Evolutionary conservation across 2,113 vertebrate species (phyloP), one percentile per base, ranked within the genome.

Genomic region (Syngnathus floridae): DNA sequence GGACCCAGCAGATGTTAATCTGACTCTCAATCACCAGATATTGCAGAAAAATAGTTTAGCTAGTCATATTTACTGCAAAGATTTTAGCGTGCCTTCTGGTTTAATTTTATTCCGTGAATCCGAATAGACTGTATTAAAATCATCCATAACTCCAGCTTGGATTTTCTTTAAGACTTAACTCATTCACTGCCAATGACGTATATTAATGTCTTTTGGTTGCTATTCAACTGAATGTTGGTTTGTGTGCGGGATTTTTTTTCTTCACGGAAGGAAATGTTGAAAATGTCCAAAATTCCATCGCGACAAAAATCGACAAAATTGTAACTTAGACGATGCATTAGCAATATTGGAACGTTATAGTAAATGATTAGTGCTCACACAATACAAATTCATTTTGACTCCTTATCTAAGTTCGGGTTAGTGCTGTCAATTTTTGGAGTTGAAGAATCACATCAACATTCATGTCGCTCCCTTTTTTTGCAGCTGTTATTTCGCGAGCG

Each of bases 1-100:
- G 91, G 90, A 89, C 84, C 78, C 71, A 85, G 90, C 94, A 95
- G 92, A 93, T 96, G 94, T 91, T 93, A 90, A 88, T 82, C 91
- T 90, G 88, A 88, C 87, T 90, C 67, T 56, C 92, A 92, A 91
- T 82, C 83, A 84, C 89, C 21, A 54, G 26, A 26, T 54, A 54
- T 21, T 22, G 21, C 51, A 26, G 21, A 10, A 11, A 54, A 54
- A 54, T 21, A 54, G 22, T 52, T 21, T 22, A 22, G 51, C 51
- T 4, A 21, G 51, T 22, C n/a, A 11, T 51, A 52, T 52, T 54
- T 26, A 54, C 21, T 5, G 4, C 3, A 12, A 54, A 26, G 8
- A 51, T 51, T 26, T 54, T 13, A 13, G 10, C 26, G 1, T 11
- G 12, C n/a, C 21, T 51, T 21, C 48, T 54, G 10, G 21, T 54